Evolutionary conservation across 64 coral and sea anemone species (phyloP).

Genomic region (Cladopsammia gracilis): DNA sequence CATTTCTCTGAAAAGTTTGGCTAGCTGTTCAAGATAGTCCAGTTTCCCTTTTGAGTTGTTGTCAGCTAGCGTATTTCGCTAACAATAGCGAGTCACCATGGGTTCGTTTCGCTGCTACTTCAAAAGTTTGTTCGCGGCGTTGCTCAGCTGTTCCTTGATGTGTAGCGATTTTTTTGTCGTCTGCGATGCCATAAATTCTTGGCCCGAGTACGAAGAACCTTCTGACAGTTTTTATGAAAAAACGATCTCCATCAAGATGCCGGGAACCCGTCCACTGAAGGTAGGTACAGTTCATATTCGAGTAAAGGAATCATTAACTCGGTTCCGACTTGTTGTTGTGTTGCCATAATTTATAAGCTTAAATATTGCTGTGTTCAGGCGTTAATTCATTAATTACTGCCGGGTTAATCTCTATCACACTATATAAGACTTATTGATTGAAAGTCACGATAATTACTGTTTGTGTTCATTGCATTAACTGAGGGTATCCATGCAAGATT

Average conservation of each 20-base stretch:
- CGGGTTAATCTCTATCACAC: too few species aligned
- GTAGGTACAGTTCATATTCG: not conserved
- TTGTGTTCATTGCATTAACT: not conserved
- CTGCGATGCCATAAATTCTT: not conserved
- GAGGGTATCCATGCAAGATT: too few species aligned
- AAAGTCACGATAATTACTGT: not conserved
- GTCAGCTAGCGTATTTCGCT: not conserved
- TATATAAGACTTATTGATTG: not conserved
- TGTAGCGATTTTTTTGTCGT: not conserved
- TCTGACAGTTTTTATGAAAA: not conserved
- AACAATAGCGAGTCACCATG: not conserved
- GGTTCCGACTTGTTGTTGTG: too few species aligned
- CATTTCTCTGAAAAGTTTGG: not conserved
- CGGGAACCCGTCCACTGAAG: constrained; percentile 36
- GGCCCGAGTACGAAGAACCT: not conserved
- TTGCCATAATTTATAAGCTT: too few species aligned
- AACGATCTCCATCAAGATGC: constrained; percentile 19
- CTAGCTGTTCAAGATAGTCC: not conserved
- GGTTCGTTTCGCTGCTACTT: not conserved
- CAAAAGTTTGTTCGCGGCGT: not conserved
- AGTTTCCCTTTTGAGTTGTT: not conserved
- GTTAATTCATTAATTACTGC: too few species aligned
- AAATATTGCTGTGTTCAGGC: too few species aligned
- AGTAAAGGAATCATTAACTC: too few species aligned
- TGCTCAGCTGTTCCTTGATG: not conserved